These are phyloP conservation scores for Trachelus stipa DNA, from an alignment of 2,888 invertebrate species.

Conservation along the genomic window DNA sequence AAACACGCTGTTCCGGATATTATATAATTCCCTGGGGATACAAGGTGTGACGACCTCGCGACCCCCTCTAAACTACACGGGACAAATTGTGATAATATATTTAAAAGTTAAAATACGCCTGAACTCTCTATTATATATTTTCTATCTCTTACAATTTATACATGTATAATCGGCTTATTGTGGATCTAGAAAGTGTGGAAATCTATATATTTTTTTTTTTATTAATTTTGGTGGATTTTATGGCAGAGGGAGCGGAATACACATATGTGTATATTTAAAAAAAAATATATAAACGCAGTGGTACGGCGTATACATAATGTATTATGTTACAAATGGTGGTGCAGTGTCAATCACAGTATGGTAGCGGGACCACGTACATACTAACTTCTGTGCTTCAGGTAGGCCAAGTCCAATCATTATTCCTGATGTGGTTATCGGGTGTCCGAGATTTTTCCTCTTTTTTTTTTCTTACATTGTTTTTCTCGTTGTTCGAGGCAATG, in stretches of 20 bases:
- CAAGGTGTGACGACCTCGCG: too few relatives aligned
- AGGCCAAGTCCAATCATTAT: constrained; percentile 67
- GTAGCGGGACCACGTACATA: constrained; percentile 66
- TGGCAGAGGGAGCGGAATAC: constrained; percentile 60
- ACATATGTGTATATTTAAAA: constrained; percentile 26
- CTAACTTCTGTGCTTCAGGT: constrained; percentile 68
- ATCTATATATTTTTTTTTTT: too few relatives aligned
- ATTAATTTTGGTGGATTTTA: constrained; percentile 27
- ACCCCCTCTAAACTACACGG: too few relatives aligned
- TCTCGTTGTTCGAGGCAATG: too few relatives aligned
- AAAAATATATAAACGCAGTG: constrained; percentile 5
- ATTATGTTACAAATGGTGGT: constrained; percentile 56
- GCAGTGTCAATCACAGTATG: constrained; percentile 66
- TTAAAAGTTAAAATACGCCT: too few relatives aligned
- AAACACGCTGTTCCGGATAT: too few relatives aligned
- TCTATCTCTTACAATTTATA: too few relatives aligned
- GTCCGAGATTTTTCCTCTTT: not conserved
- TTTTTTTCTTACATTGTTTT: too few relatives aligned
- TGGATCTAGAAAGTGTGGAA: constrained; percentile 23
- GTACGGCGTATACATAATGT: constrained; percentile 46
- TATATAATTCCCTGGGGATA: too few relatives aligned
- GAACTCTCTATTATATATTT: too few relatives aligned
- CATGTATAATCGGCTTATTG: constrained; percentile 20
- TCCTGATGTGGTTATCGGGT: constrained; percentile 44
- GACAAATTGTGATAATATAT: too few relatives aligned